Evolutionary conservation across 2,797 vertebrate genomes (phyloP), one percentile per base, ranked within the genome.

Genomic region (Eupleurogrammus muticus): DNA sequence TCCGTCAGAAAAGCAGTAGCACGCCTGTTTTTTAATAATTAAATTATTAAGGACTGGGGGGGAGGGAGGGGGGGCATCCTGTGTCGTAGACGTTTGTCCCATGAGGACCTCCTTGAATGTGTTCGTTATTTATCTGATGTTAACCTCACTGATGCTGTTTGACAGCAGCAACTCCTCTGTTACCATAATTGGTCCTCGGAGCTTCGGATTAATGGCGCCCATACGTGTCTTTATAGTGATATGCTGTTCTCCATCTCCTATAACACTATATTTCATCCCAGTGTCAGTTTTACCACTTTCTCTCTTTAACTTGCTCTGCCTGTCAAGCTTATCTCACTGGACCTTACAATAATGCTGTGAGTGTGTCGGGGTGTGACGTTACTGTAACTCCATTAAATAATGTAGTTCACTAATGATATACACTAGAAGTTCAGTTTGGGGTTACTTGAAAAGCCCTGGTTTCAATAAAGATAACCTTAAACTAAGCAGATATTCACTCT

Each of bases 11-110:
- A 8, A 44, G 57, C 50, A 3, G 66, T 16, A 62, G 62, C 42
- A 38, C n/a, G 54, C 54, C 34, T 20, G 47, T 58, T 78, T 77
- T n/a, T 77, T 65, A 57, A 73, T 62, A 32, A 51, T 80, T 38
- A 79, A 70, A 61, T 66, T 68, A 61, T 66, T 68, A 64, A 28
- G 52, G 47, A 46, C 35, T 3, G 16, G 2, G 35, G 35, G 1
- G 10, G 35, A 0, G 32, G 5, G 8, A 28, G 20, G 47, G 42
- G 14, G 23, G 56, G 8, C 2, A 70, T 32, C 19, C n/a, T 16
- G 28, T 0, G 5, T 53, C 13, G 16, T 44, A 32, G n/a, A 28
- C 14, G 21, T 48, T 48, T 9, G 44, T 64, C 62, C 63, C 72
- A 14, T 1, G 63, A 66, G 66, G 66, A 55, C 23, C 0, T 12